phyloP scores from a whole-genome alignment of 1,140 invertebrate species.

The Vanessa tameamea region DNA sequence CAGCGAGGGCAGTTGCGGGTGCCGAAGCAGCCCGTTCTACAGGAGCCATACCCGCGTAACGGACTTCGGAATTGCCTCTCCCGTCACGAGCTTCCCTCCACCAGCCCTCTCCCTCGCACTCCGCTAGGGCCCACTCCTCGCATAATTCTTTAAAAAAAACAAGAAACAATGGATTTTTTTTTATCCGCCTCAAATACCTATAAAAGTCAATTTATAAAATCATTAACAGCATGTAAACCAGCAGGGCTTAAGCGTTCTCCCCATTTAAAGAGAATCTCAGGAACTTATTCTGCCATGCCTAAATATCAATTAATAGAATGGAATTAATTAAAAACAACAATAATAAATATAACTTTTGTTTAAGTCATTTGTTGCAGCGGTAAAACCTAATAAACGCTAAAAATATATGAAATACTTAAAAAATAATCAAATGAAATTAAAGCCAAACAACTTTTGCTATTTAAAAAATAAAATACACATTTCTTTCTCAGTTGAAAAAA shows the following conservation, averaged over 20 bases:
- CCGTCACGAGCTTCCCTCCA: slow-evolving; percentile 69
- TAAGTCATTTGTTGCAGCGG: too few species aligned
- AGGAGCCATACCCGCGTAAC: slow-evolving; percentile 83
- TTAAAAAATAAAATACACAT: not conserved
- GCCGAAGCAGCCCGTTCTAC: slow-evolving; percentile 79
- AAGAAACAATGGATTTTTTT: not conserved
- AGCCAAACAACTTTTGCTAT: too few species aligned
- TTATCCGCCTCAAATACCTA: not conserved
- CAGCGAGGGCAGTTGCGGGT: slow-evolving; percentile 80
- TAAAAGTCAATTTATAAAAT: not conserved
- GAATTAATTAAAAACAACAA: too few species aligned
- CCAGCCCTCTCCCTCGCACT: slow-evolving; percentile 81
- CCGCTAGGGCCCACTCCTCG: slow-evolving; percentile 89
- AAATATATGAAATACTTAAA: too few species aligned
- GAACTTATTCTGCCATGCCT: too few species aligned
- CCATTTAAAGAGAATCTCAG: too few species aligned
- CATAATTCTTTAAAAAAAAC: slow-evolving; percentile 84
- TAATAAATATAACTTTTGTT: too few species aligned
- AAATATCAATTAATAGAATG: too few species aligned
- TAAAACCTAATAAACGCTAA: too few species aligned
- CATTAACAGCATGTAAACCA: too few species aligned
- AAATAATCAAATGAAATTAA: not conserved
- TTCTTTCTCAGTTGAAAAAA: not conserved
- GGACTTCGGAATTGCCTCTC: slow-evolving; percentile 61
- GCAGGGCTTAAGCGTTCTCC: too few species aligned